Base-by-base conservation (phyloP, 2,113 vertebrate genomes). In the Tamias sibiricus region DNA sequence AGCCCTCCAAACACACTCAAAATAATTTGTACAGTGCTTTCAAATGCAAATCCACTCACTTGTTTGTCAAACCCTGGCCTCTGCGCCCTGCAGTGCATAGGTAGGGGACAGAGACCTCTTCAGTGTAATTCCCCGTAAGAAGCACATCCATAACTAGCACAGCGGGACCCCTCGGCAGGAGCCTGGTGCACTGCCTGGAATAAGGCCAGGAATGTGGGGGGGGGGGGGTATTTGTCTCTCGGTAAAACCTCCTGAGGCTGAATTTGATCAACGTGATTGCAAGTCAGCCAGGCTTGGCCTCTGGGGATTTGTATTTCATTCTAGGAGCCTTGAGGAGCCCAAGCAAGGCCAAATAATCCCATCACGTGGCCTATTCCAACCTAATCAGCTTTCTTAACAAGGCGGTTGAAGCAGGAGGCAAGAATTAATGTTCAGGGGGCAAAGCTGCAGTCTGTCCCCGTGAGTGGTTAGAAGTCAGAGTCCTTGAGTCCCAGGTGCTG, bases 311-410 rank as follows among this genome's bases (percentile, higher is more conserved):
- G 49, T 35, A 66, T 62, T 94, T 88, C 85, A 69, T 72, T 75
- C 20, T 47, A 1, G 0, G 5, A 90, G 59, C 24, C 87, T 28
- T 14, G 47, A 96, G 77, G 86, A 95, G 75, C 57, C 59, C 2
- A 14, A 44, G 90, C 72, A 95, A 94, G 88, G 92, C 74, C 94
- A 91, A 96, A 87, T 91, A 95, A 93, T 83, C 86, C 49, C 6
- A 71, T 76, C 93, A 96, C 4, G 0, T 79, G 89, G 76, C 74
- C 62, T 42, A 35, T 47, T 80, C 47, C 89, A 93, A 28, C 40
- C 91, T 89, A 91, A 97, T 94, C 82, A 62, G 81, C 77, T 95
- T 95, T 97, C 96, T 95, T 96, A 94, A 97, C 85, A 54, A 91
- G 80, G 80, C 20, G 13, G 49, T 11, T 62, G 87, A 84, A 68